These are phyloP conservation scores for Botia kubotai DNA, from an alignment of 2,797 vertebrate genomes.

Conservation along the genomic window DNA sequence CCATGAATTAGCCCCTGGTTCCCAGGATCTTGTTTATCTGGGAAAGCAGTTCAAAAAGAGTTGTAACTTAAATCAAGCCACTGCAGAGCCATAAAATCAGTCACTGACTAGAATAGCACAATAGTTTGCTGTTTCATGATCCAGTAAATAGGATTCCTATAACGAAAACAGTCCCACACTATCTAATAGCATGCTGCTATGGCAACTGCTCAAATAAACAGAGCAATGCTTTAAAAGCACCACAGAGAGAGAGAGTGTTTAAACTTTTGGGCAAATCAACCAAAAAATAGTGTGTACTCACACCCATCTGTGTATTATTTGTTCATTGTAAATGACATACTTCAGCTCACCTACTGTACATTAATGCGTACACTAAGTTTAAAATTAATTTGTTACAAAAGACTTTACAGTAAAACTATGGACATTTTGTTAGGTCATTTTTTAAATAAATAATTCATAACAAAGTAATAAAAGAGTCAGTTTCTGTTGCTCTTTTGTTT, in stretches of 20 bases:
- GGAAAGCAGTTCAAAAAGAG: not conserved
- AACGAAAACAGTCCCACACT: not conserved
- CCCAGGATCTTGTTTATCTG: not conserved
- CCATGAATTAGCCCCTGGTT: not conserved
- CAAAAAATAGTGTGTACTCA: no score
- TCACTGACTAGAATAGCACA: not conserved
- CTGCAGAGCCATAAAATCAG: not conserved
- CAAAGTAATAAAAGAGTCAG: not conserved
- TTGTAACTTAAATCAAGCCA: not conserved
- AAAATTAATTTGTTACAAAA: no score
- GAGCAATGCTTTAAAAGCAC: not conserved
- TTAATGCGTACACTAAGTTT: not conserved
- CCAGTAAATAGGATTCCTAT: slow-evolving; percentile 1
- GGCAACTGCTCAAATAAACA: not conserved
- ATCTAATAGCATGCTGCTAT: not conserved
- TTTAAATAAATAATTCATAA: not conserved
- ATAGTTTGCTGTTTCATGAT: not conserved
- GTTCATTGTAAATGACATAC: no score
- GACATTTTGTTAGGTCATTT: no score
- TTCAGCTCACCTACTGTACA: not conserved
- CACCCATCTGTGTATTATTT: no score
- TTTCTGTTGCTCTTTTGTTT: not conserved
- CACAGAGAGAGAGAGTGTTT: not conserved
- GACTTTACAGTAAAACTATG: no score
- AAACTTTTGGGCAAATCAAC: not conserved